Base-by-base conservation (phyloP, 2,888 invertebrate species). In the Nipponacmea schrenckii region DNA sequence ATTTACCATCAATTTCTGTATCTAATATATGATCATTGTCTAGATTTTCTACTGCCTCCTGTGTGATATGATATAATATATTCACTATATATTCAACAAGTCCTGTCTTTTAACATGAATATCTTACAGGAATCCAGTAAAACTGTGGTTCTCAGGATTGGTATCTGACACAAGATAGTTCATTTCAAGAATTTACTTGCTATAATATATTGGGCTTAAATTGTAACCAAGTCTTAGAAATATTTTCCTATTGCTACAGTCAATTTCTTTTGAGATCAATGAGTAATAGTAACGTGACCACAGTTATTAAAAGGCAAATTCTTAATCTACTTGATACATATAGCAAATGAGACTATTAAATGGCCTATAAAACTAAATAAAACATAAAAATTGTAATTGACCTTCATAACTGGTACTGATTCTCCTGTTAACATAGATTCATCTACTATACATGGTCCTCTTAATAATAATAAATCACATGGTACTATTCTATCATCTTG, bases 391-490 rank as follows among this genome's bases (percentile, higher is more conserved):
- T 39, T 5, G 8, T 8, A 10, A 39, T 75, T 62, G 79, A 90
- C 91, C 86, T 91, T 99, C 97, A 99, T 98, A 90, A 98, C 98
- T 0, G 99, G 99, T 8, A 99, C 97, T 75, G 97, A 98, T 90
- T 99, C 99, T 69, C 94, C 98, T 17, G 99, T 99, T 75, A 99
- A 91, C 97, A 99, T 97, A 81, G 98, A 97, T 89, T 99, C 99
- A 87, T 99, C 99, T 0, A 99, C 96, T 84, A 99, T 98, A 88
- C 98, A 98, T 1, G 96, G 94, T 10, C 99, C 99, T 85, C 97
- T 92, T 71, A 99, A 88, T 63, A 99, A 91, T 44, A 99, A 91
- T 89, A 99, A 92, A 90, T 99, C 99, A 90, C 99, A 99, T 1
- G 99, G 99, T 67, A 98, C 96, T 76, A 97, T 91, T 74, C 88